Conservation (phyloP, 2,888 invertebrate species). For the Ganaspis brasiliensis region DNA sequence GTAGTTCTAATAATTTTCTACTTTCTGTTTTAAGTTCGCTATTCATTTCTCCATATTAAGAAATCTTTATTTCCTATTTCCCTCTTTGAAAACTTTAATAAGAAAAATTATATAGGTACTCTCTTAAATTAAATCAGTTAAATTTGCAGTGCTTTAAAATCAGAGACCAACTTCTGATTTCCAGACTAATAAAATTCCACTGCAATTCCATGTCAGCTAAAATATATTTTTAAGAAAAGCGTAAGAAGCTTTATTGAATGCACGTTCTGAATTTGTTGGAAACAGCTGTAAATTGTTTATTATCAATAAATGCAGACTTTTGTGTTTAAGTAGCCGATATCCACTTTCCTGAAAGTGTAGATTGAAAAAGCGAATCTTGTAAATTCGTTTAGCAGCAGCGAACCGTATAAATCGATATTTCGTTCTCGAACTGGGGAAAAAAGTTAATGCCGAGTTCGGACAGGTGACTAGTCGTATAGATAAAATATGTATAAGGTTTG, state of each 20-base stretch:
- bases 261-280: neutral
- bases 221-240: neutral
- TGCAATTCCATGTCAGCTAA: too few species aligned
- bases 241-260: neutral
- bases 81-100: too few species aligned
- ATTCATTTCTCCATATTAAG: too few species aligned
- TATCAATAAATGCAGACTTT: neutral
- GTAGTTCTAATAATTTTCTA: too few species aligned
- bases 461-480: conserved; percentile 35
- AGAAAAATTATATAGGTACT: too few species aligned
- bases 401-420: conserved; percentile 35
- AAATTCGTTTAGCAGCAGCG: conserved; percentile 28
- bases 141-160: too few species aligned
- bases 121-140: too few species aligned
- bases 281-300: conserved; percentile 4
- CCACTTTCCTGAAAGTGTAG: conserved; percentile 10
- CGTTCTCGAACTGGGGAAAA: conserved; percentile 25
- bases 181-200: too few species aligned
- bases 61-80: too few species aligned
- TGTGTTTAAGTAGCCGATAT: conserved; percentile 20
- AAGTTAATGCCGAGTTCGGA: conserved; percentile 15
- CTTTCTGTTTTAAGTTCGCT: too few species aligned
- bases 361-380: conserved; percentile 34
- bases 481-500: conserved; percentile 23
- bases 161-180: too few species aligned